These are phyloP conservation scores for Lampris incognitus DNA, from an alignment of 2,113 vertebrate species.

Conservation along the genomic window DNA sequence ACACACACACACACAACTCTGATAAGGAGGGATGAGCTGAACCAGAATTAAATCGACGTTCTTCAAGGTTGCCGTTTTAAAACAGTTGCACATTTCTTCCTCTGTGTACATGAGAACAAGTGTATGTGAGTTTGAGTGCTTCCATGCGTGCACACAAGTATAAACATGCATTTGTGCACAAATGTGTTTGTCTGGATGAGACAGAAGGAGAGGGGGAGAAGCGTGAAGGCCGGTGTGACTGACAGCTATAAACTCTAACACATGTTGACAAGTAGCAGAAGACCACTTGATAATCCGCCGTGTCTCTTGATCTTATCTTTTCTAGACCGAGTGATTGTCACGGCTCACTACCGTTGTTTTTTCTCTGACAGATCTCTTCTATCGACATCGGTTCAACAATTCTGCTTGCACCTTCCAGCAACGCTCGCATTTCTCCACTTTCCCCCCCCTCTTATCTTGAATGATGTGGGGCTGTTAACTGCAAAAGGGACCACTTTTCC, in stretches of 20 bases:
- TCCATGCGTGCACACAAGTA: not conserved
- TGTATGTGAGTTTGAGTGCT: no score
- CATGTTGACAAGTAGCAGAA: not conserved
- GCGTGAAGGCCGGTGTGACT: not conserved
- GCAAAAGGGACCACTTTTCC: constrained; percentile 38
- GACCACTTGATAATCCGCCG: not conserved
- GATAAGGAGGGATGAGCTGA: constrained; percentile 3
- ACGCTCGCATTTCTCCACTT: not conserved
- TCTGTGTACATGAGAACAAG: no score
- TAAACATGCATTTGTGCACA: not conserved
- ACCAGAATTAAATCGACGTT: not conserved
- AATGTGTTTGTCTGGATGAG: not conserved
- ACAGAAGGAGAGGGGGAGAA: not conserved
- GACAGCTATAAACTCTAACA: not conserved
- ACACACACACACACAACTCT: not conserved
- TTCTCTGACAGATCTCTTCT: not conserved
- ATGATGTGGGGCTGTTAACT: constrained; percentile 35
- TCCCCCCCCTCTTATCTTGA: constrained; percentile 27
- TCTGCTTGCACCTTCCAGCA: not conserved
- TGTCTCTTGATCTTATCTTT: not conserved
- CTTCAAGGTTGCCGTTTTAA: not conserved
- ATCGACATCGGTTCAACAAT: not conserved
- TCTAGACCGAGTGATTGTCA: not conserved
- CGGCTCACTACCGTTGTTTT: not conserved
- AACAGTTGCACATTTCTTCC: not conserved